Conservation (phyloP, 2,113 vertebrate genomes). For the Desmodus rotundus region DNA sequence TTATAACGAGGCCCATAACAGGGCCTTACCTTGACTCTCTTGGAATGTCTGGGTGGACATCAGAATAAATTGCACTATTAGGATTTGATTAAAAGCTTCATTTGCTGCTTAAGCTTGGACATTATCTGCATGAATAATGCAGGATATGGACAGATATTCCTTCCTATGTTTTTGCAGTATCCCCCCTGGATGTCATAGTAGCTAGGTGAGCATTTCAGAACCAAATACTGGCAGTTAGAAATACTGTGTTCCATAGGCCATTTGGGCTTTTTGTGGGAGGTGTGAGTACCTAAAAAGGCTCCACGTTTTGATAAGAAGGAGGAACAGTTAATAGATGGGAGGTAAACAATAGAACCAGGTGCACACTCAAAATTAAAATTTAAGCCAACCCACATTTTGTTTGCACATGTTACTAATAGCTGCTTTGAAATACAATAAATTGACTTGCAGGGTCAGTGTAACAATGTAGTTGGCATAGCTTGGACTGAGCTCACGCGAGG, state of each 20-base stretch:
- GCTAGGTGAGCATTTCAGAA: not conserved
- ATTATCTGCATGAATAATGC: not conserved
- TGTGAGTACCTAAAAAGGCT: not conserved
- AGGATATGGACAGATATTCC: not conserved
- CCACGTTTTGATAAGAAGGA: not conserved
- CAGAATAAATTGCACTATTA: not conserved
- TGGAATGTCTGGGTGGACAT: not conserved
- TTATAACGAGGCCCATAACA: not conserved
- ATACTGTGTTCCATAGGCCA: not conserved
- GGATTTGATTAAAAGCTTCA: not conserved
- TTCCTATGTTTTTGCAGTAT: not conserved
- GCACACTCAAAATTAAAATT: constrained; percentile 37
- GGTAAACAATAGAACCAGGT: constrained; percentile 44
- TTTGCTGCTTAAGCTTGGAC: not conserved
- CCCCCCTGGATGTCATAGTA: not conserved
- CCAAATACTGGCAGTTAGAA: not conserved
- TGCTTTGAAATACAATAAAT: constrained; percentile 56
- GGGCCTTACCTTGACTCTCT: not conserved
- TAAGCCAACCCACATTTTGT: constrained; percentile 43
- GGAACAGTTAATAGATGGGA: constrained; percentile 38
- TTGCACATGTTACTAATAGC: constrained; percentile 48
- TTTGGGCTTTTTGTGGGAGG: not conserved
- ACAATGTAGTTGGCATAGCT: constrained; percentile 37
- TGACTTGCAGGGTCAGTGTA: constrained; percentile 37
- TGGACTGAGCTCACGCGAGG: not conserved